Evolutionary conservation across 2,888 invertebrate species (phyloP), one percentile per base, ranked within the genome.

Genomic region (Melolontha melolontha): DNA sequence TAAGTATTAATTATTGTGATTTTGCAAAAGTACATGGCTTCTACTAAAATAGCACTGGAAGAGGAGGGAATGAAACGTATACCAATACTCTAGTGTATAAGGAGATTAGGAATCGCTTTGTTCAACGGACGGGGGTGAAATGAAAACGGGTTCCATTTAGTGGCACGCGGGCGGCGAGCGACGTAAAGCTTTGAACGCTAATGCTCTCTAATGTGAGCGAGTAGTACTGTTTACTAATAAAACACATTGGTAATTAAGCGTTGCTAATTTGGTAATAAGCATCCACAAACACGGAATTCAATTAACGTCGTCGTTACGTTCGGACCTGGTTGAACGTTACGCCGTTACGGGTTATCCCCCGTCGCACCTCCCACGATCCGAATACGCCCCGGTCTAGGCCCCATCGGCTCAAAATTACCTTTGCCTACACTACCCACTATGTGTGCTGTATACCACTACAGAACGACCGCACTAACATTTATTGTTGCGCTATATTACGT

Each of bases 201-300:
- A 81, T 79, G 79, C 78, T 78, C 77, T 77, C 79, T 79, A 80
- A 81, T 80, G 80, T 79, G 79, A 79, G 80, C 80, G 80, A 80
- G 78, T 80, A 80, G 79, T 79, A 77, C 78, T 81, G 79, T 82
- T 82, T 82, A 81, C 82, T 81, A 82, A 82, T 82, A 82, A 82
- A 83, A 82, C 82, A 82, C 82, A 81, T 82, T 78, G 82, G 82
- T 82, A 82, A 83, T 83, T 83, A 83, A 83, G 82, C 82, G 83
- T 81, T 80, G 81, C 83, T 83, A 83, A 83, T 83, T 83, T 81
- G 81, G 80, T 82, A 82, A 83, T 83, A 82, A 83, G 83, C 82
- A 82, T 82, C 81, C 82, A 80, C 82, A 82, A 82, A 83, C 81
- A 81, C 80, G 80, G 82, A 81, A 83, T 82, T 82, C 82, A 83